phyloP scores from a whole-genome alignment of 2,888 invertebrate genomes.

The Drepanosiphum platanoidis region DNA sequence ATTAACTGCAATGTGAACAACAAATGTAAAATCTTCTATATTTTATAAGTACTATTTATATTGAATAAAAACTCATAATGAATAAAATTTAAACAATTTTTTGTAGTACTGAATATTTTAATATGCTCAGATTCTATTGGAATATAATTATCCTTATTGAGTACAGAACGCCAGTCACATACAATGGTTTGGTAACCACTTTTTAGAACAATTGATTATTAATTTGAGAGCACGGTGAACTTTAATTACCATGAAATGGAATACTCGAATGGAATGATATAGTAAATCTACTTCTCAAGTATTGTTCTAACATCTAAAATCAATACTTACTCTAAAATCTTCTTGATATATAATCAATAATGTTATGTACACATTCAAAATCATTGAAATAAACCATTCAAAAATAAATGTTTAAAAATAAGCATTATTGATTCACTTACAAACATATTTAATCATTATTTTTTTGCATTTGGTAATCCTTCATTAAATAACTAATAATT shows the following conservation, averaged over 20 bases:
- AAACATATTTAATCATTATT: not conserved
- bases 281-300: not conserved
- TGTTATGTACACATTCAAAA: not conserved
- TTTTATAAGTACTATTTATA: not conserved
- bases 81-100: not conserved
- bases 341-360: not conserved
- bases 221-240: not conserved
- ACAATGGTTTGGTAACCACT: constrained; percentile 3
- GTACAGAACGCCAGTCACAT: not conserved
- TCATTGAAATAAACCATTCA: not conserved
- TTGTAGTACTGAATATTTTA: constrained; percentile 1
- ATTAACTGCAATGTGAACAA: not conserved
- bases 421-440: not conserved
- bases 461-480: too few relatives aligned
- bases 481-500: too few relatives aligned
- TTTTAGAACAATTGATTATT: not conserved
- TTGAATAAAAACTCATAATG: not conserved
- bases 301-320: not conserved
- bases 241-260: constrained; percentile 18
- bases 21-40: not conserved
- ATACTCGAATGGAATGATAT: not conserved
- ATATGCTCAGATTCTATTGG: not conserved
- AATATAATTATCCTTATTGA: constrained; percentile 7
- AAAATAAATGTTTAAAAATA: not conserved
- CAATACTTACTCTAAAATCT: not conserved